Evolutionary conservation across 2,888 invertebrate species (phyloP), one percentile per base, ranked within the genome.

Genomic region (Celastrina argiolus): DNA sequence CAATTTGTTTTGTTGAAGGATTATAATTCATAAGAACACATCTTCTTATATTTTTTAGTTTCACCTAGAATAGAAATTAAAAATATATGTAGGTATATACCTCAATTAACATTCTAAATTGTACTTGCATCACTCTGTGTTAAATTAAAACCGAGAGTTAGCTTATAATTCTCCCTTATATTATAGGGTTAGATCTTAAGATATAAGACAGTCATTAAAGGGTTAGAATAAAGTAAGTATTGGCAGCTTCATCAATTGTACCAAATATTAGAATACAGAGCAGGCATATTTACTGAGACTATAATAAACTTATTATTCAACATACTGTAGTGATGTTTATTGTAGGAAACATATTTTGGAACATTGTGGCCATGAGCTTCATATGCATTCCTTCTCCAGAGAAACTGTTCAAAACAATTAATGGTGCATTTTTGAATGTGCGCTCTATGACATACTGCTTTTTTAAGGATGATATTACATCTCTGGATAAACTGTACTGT

Each of bases 281-380:
- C 6, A 26, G n/a, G 10, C n/a, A 41, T 26, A 14, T 5, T 5
- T 31, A 31, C 5, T 4, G 5, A 7, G 31, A 31, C 31, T 8
- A 22, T 58, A 22, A 36, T 12, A 5, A 6, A 45, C 64, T 36
- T 39, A 14, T 56, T 14, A 56, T 22, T 31, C 59, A 69, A 87
- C 91, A 91, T 83, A 97, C 97, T 75, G 95, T 96, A 41, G 97
- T 96, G 70, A 99, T 94, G 84, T 99, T 99, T 66, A 99, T 97
- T 0, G 97, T 95, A 0, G 99, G 99, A 81, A 99, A 99, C 98
- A 99, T 97, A 78, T 98, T 99, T 89, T 99, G 99, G 81, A 99
- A 98, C 92, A 97, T 98, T 14, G 97, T 95, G 3, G 98, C 95
- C 95, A 98, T 97, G 18, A 99, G 90, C 76, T 97, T 97, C 82